Percentiles rank a stretch among this genome's conserved stretches.
These are phyloP conservation scores for Diphyllodes magnificus DNA, from an alignment of 2,113 vertebrate species.

Conservation along the genomic window DNA sequence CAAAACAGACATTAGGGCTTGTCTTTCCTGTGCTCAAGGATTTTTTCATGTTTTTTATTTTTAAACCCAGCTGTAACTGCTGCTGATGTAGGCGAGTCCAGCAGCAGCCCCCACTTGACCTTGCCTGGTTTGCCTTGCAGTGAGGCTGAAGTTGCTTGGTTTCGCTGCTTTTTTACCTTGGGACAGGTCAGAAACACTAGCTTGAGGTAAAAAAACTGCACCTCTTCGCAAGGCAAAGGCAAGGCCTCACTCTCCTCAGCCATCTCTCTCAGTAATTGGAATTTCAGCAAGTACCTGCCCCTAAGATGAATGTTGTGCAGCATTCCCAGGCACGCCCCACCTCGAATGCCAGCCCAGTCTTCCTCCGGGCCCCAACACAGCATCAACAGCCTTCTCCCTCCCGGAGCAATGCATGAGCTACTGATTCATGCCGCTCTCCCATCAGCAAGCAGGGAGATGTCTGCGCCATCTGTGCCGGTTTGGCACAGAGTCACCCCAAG, in stretches of 20 bases:
- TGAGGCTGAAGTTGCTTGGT: not conserved
- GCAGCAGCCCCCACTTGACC: not conserved
- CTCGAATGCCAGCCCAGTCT: not conserved
- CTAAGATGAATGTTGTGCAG: constrained; percentile 29
- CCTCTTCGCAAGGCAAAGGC: not conserved
- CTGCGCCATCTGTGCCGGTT: not conserved
- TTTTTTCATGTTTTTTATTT: not conserved
- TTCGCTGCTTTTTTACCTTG: not conserved
- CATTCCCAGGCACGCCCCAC: constrained; percentile 53
- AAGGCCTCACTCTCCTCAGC: not conserved
- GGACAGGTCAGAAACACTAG: not conserved
- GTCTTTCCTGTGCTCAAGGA: not conserved
- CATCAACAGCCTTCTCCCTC: not conserved
- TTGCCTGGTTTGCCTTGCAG: not conserved
- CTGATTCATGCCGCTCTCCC: not conserved
- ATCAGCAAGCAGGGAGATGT: not conserved
- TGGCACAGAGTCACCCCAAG: too few species aligned
- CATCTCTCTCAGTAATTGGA: not conserved
- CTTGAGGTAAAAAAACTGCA: not conserved
- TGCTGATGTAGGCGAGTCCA: not conserved
- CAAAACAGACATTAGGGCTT: not conserved
- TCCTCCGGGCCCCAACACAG: constrained; percentile 2
- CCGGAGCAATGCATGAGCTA: not conserved
- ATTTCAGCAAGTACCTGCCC: constrained; percentile 60
- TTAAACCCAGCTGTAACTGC: not conserved